A percentile compares a stretch with the other conserved stretches of the same genome.
phyloP scores from a whole-genome alignment of 2,797 vertebrate genomes.

The Manis pentadactyla region DNA sequence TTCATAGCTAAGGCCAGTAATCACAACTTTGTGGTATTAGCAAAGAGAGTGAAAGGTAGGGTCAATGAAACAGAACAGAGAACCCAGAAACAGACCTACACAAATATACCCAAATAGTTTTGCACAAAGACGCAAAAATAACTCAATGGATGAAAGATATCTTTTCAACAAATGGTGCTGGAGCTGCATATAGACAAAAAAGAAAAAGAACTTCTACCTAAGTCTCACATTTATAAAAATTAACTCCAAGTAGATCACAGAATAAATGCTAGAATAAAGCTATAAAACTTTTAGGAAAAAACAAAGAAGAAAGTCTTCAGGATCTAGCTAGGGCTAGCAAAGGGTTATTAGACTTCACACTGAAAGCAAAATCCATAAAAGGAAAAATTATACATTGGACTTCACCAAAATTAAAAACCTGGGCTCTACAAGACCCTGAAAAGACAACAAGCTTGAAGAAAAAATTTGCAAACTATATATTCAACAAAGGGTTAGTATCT shows the following conservation, averaged over 20 bases:
- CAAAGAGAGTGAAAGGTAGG: background rate
- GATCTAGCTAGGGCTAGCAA: background rate
- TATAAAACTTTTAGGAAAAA: background rate
- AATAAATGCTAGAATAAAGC: background rate
- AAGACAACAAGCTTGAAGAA: background rate
- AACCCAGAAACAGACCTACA: background rate
- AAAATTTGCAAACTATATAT: background rate
- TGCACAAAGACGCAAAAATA: constrained; percentile 7
- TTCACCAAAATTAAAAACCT: constrained; percentile 41
- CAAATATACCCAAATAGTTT: background rate
- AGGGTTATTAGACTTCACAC: background rate
- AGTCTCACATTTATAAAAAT: background rate
- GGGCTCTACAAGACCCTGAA: background rate
- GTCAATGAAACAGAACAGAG: background rate
- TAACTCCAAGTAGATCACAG: background rate
- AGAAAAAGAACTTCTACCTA: background rate
- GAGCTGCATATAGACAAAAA: background rate
- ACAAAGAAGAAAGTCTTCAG: background rate
- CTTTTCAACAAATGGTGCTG: background rate
- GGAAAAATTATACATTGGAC: background rate
- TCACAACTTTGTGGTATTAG: background rate
- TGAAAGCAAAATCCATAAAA: constrained; percentile 41
- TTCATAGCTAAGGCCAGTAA: background rate
- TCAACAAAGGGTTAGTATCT: background rate
- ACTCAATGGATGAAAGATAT: background rate